These are phyloP conservation scores for Caligus rogercresseyi DNA, from an alignment of 1,140 invertebrate genomes.

Conservation along the genomic window DNA sequence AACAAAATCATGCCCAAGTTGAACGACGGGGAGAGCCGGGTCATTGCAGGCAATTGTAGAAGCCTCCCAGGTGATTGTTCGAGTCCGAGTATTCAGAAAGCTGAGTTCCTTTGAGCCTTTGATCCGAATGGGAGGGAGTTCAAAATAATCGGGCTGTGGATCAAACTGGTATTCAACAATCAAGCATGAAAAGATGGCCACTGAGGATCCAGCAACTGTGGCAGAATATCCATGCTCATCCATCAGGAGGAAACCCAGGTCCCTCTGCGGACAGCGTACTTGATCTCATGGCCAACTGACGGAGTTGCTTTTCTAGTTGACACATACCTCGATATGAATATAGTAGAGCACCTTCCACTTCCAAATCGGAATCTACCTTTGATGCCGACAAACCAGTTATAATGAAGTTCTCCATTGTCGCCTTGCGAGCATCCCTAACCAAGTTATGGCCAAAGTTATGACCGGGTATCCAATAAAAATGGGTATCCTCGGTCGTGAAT, in stretches of 20 bases:
- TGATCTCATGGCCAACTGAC: not conserved
- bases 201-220: not conserved
- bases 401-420: not conserved
- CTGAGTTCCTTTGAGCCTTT: not conserved
- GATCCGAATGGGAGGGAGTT: not conserved
- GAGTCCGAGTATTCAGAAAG: not conserved
- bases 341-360: not conserved
- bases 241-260: not conserved
- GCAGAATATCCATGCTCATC: not conserved
- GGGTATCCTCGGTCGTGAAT: not conserved
- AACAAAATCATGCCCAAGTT: not conserved
- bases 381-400: not conserved
- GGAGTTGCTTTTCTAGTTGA: not conserved
- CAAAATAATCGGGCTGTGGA: not conserved
- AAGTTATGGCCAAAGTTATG: not conserved
- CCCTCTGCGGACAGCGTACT: not conserved
- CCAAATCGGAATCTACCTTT: not conserved
- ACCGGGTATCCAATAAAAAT: not conserved
- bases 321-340: not conserved
- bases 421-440: not conserved
- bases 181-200: not conserved
- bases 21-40: not conserved
- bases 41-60: not conserved
- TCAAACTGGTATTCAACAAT: not conserved
- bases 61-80: not conserved